These are phyloP conservation scores for Deroplatys truncata DNA, from an alignment of 2,888 invertebrate species.

Conservation along the genomic window DNA sequence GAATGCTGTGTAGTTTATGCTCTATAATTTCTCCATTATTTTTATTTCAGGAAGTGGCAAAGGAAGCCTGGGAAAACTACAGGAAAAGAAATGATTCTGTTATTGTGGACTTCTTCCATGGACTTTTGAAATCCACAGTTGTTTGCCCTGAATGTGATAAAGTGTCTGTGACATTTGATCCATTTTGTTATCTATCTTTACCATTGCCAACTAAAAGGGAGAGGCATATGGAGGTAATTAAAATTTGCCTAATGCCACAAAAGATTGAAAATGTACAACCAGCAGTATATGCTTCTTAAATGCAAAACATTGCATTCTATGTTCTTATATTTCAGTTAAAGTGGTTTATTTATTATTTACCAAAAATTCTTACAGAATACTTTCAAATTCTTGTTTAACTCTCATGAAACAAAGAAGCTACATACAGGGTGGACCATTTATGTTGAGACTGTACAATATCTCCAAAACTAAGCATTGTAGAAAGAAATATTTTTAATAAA, in stretches of 20 bases:
- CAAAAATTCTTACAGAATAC: too few species aligned
- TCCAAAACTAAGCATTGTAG: too few species aligned
- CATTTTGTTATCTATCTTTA: constrained; percentile 54
- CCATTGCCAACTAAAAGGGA: constrained; percentile 49
- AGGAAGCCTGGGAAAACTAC: constrained; percentile 53
- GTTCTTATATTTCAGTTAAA: too few species aligned
- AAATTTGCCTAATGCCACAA: neutral
- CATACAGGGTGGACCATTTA: too few species aligned
- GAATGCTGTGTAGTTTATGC: neutral
- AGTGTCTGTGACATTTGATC: constrained; percentile 56
- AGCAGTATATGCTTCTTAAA: too few species aligned
- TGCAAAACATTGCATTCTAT: too few species aligned
- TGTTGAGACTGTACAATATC: too few species aligned
- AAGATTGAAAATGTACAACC: too few species aligned
- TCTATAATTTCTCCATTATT: neutral
- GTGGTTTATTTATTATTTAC: too few species aligned
- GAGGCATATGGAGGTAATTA: constrained; percentile 43
- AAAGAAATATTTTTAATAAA: too few species aligned
- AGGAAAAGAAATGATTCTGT: constrained; percentile 53
- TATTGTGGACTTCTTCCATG: constrained; percentile 55
- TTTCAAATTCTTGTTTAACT: too few species aligned
- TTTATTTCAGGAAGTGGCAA: constrained; percentile 44
- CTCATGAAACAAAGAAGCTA: too few species aligned
- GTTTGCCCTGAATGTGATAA: constrained; percentile 53
- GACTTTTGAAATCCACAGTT: constrained; percentile 53